Base-by-base conservation (phyloP, 2,113 vertebrate species). In the Hiodon alosoides region DNA sequence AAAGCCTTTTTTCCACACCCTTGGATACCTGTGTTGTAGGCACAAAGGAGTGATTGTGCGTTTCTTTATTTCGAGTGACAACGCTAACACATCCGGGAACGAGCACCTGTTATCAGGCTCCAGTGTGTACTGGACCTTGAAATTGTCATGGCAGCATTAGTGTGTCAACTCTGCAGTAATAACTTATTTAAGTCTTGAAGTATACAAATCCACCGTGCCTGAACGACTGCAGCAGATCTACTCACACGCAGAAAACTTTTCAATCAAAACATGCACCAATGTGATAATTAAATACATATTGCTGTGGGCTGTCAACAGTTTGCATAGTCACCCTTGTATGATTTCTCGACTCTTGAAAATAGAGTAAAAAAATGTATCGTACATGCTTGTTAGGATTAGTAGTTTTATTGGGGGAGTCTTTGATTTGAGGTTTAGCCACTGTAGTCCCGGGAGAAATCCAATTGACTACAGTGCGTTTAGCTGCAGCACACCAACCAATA, bases 41-140 rank as follows among this genome's bases (percentile, higher is more conserved):
- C 55, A 59, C 57, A 58, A 60, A 59, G 46, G 57, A 11, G 4
- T 60, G 57, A 60, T 52, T 71, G 54, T 17, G 16, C 55, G 53
- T 69, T 69, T 46, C 7, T 59, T 71, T 71, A 55, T 71, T 74
- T 55, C 57, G 50, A 47, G 47, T 72, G 59, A 82, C 71, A 78
- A 65, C 52, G 7, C 61, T 62, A 73, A 62, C 69, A 76, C 79
- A 61, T 73, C 70, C 78, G 77, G 71, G 55, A 78, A 76, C 76
- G 11, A 59, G 53, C 67, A 69, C 73, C 68, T 80, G 81, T 79
- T 78, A 46, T 81, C 50, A 62, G 77, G 66, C 76, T 80, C 69
- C 65, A 66, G 74, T 76, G 82, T 77, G 70, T 81, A 81, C 69
- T 51, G 50, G 76, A 85, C 77, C 82, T 73, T 84, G 79, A 85